Conservation (phyloP, 2,888 invertebrate species). For the Pomacea canaliculata region DNA sequence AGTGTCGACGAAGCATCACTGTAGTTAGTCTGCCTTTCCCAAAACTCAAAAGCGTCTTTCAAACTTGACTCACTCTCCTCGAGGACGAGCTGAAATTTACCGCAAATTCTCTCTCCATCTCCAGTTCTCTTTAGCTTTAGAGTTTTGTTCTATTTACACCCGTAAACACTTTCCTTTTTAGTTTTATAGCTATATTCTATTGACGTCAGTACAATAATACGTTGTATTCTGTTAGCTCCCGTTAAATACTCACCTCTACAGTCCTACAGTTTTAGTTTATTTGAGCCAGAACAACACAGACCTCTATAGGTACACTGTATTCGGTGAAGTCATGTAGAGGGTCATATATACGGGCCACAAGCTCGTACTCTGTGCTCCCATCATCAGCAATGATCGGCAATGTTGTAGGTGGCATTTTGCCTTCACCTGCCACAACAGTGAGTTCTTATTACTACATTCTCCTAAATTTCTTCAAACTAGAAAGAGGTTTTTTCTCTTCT, state of each 20-base stretch:
- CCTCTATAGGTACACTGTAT: not conserved
- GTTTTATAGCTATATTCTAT: too few relatives aligned
- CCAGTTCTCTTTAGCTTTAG: too few relatives aligned
- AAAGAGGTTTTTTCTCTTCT: too few relatives aligned
- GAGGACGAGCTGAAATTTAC: too few relatives aligned
- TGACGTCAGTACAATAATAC: too few relatives aligned
- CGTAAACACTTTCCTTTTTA: too few relatives aligned
- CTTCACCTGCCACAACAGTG: not conserved
- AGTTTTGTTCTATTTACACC: too few relatives aligned
- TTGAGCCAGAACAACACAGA: not conserved
- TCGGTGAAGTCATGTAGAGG: slow-evolving; percentile 5
- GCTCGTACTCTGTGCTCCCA: not conserved
- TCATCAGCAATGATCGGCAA: slow-evolving; percentile 1
- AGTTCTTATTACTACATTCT: too few relatives aligned
- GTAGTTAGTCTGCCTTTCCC: slow-evolving; percentile 1
- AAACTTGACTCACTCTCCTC: not conserved
- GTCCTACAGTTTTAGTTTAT: too few relatives aligned
- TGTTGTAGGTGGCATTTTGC: slow-evolving; percentile 5
- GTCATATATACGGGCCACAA: slow-evolving; percentile 17
- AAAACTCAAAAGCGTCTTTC: not conserved
- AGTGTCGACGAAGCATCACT: slow-evolving; percentile 3
- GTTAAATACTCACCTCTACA: too few relatives aligned
- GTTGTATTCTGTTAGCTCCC: too few relatives aligned
- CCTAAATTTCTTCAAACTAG: not conserved
- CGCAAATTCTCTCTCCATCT: too few relatives aligned